Base-by-base conservation (phyloP, 2,113 vertebrate species). In the Harpagus bidentatus region DNA sequence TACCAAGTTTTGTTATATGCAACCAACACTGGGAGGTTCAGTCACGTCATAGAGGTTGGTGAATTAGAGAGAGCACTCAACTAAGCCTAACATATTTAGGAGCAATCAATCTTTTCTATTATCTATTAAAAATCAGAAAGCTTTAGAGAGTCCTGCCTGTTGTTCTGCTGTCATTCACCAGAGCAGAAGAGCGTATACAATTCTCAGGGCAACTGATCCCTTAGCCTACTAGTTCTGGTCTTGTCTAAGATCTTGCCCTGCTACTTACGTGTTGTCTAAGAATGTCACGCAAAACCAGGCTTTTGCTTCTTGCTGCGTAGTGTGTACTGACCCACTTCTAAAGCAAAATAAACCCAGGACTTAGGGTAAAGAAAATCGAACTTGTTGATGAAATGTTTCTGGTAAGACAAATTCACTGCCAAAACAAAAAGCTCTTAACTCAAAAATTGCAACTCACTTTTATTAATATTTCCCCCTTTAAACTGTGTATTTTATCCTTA, bases 251-350 rank as follows among this genome's bases (percentile, higher is more conserved):
- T 65, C 38, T 67, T 63, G 6, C 31, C 50, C 48, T 82, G 20
- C 28, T 55, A 12, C 48, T 40, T 69, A 19, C 0, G 0, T 48
- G n/a, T 85, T 72, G 14, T 65, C 43, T 15, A 59, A 48, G 8
- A 76, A 34, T 29, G 28, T 50, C 32, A 25, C n/a, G 40, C 42
- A 82, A 76, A 87, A 40, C 6, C 16, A 23, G 10, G 16, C 32
- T 73, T 92, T 50, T 82, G 21, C 40, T 74, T 79, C 73, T 56
- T 82, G 11, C 32, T 82, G 22, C 1, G 1, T 26, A 38, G 9
- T 42, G 8, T 74, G 20, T 85, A 17, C 25, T 76, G 53, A 52
- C 32, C 42, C 32, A 48, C 19, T 82, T 82, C 23, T 72, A 43
- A 56, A 55, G 32, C n/a, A 59, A 59, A 91, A 71, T 59, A 82